phyloP scores from a whole-genome alignment of 2,113 vertebrate species.

The Origma solitaria region DNA sequence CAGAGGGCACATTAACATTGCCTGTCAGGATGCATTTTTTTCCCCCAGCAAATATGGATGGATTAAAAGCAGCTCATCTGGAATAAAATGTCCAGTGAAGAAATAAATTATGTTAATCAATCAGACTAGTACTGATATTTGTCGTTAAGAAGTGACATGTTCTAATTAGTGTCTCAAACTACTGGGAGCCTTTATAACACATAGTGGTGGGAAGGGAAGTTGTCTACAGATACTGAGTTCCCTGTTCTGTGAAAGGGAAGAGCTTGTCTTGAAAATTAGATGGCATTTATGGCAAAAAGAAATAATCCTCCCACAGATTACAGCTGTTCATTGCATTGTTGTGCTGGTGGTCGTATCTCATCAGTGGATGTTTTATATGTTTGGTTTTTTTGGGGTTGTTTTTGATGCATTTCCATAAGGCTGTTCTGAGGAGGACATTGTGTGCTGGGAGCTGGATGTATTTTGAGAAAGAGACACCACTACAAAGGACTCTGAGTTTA shows the following conservation, averaged over 20 bases:
- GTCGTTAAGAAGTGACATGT: conserved; percentile 41
- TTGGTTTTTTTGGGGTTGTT: not conserved
- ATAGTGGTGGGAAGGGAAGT: not conserved
- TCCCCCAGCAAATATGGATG: not conserved
- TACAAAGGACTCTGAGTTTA: not conserved
- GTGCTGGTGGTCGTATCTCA: conserved; percentile 29
- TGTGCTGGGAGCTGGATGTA: not conserved
- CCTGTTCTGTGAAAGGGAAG: not conserved
- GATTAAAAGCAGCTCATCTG: conserved; percentile 36
- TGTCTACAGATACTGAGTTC: not conserved
- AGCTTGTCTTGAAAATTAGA: conserved; percentile 5
- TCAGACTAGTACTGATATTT: not conserved
- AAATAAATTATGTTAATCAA: conserved; percentile 56
- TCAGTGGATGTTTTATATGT: conserved; percentile 15
- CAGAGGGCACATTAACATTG: conserved; percentile 16
- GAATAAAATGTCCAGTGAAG: conserved; percentile 22
- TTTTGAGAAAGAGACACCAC: not conserved
- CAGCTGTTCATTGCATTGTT: conserved; percentile 31
- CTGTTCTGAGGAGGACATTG: not conserved
- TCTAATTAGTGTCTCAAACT: not conserved
- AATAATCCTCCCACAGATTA: conserved; percentile 33
- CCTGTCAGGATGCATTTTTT: not conserved
- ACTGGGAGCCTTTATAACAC: not conserved
- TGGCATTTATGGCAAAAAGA: conserved; percentile 7
- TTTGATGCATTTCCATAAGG: not conserved